Conservation (phyloP, 2,113 vertebrate species). For the Sturnus vulgaris region DNA sequence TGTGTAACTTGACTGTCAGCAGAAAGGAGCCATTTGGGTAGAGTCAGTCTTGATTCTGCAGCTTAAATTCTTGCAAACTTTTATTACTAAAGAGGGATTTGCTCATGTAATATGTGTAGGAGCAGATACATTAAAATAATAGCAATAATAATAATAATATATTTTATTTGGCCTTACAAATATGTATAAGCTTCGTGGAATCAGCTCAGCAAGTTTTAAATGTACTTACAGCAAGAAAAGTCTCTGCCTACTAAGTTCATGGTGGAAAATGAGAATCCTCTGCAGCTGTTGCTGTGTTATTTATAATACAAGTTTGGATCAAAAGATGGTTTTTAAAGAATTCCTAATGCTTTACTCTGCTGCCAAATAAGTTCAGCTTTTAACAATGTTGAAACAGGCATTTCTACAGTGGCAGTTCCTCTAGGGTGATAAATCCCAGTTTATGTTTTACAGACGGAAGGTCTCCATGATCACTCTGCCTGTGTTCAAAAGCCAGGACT, state of each 20-base stretch:
- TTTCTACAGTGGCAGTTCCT: constrained; percentile 56
- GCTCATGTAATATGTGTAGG: neutral
- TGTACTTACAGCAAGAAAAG: neutral
- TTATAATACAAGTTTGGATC: constrained; percentile 56
- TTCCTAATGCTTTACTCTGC: constrained; percentile 45
- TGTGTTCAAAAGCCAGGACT: neutral
- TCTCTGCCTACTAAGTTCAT: neutral
- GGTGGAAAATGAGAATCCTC: constrained; percentile 7
- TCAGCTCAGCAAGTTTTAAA: neutral
- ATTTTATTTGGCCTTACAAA: neutral
- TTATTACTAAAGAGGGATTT: neutral
- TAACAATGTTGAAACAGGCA: constrained; percentile 58
- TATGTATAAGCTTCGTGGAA: neutral
- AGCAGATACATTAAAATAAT: neutral
- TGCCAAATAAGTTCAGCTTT: constrained; percentile 58
- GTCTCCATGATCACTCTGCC: constrained; percentile 18
- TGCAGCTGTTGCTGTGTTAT: constrained; percentile 51
- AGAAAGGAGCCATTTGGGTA: neutral
- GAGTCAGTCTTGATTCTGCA: neutral
- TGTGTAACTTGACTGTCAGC: neutral
- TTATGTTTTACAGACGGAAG: constrained; percentile 35
- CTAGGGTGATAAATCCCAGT: constrained; percentile 61
- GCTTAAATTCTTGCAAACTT: neutral
- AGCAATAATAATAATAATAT: neutral
- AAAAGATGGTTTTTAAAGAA: constrained; percentile 56